Conservation (phyloP, 2,888 invertebrate genomes). For the Mesochorus sp. region DNA sequence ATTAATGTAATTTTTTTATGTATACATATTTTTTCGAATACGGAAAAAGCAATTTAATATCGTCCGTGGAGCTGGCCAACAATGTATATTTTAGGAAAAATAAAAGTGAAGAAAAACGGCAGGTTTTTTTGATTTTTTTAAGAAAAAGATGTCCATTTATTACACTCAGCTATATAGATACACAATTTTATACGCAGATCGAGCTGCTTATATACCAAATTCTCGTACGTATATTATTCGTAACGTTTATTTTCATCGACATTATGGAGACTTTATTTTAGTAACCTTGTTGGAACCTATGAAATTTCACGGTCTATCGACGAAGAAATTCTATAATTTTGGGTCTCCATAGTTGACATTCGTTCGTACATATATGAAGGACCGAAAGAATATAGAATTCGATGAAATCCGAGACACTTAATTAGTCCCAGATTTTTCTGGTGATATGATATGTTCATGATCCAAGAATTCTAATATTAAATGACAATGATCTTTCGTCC, state of each 20-base stretch:
- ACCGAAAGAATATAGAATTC: neutral
- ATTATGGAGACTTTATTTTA: slow-evolving; percentile 19
- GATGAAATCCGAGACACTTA: slow-evolving; percentile 9
- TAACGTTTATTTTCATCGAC: slow-evolving; percentile 22
- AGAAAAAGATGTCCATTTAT: slow-evolving; percentile 75
- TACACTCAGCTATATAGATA: slow-evolving; percentile 74
- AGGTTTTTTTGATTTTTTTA: slow-evolving; percentile 7
- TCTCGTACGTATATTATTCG: slow-evolving; percentile 64
- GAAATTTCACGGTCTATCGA: neutral
- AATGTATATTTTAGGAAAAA: too few relatives aligned
- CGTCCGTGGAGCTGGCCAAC: too few relatives aligned
- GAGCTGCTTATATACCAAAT: slow-evolving; percentile 63
- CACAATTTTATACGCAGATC: slow-evolving; percentile 66
- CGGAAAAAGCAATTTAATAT: too few relatives aligned
- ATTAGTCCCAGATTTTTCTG: slow-evolving; percentile 16
- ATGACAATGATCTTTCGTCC: slow-evolving; percentile 46
- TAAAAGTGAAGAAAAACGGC: too few relatives aligned
- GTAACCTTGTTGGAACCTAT: neutral
- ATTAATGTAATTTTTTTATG: too few relatives aligned
- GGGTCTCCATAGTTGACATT: slow-evolving; percentile 1
- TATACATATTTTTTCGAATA: too few relatives aligned
- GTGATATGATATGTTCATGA: slow-evolving; percentile 76
- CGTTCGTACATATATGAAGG: slow-evolving; percentile 29
- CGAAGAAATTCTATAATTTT: slow-evolving; percentile 14
- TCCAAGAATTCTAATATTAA: slow-evolving; percentile 63